These are phyloP conservation scores for Brachirus orientalis DNA, from an alignment of 2,113 vertebrate genomes.

Conservation along the genomic window DNA sequence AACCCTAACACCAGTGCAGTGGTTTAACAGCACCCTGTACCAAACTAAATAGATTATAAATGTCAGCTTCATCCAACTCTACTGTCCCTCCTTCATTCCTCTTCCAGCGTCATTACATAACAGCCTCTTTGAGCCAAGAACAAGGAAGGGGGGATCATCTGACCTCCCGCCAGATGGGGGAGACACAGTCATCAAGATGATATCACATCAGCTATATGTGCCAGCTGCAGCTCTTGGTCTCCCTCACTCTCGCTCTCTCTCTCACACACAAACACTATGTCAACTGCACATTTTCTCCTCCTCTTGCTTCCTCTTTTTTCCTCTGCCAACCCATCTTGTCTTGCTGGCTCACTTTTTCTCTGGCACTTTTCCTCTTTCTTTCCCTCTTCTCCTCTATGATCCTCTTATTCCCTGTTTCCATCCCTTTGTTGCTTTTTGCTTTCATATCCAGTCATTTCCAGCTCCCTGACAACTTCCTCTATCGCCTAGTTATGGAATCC, in stretches of 20 bases:
- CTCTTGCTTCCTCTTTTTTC: slow-evolving; percentile 5
- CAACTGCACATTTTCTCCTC: not conserved
- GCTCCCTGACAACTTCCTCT: slow-evolving; percentile 45
- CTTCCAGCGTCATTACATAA: slow-evolving; percentile 63
- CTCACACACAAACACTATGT: not conserved
- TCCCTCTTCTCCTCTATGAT: slow-evolving; percentile 39
- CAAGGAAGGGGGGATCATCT: slow-evolving; percentile 49
- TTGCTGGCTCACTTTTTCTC: slow-evolving; percentile 30
- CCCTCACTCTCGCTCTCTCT: slow-evolving; percentile 9
- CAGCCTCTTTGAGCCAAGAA: slow-evolving; percentile 36
- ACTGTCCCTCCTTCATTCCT: slow-evolving; percentile 21
- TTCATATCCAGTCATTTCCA: slow-evolving; percentile 35
- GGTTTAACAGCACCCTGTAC: no score
- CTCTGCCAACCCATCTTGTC: slow-evolving; percentile 40
- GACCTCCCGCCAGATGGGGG: slow-evolving; percentile 73
- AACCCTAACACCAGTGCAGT: no score
- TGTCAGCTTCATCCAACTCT: not conserved
- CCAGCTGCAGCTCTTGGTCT: slow-evolving; percentile 67
- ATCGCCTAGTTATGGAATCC: slow-evolving; percentile 49
- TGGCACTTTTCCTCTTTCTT: slow-evolving; percentile 23
- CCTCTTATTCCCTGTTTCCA: slow-evolving; percentile 24
- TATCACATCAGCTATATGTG: slow-evolving; percentile 68
- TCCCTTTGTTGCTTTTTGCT: slow-evolving; percentile 28
- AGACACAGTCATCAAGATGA: slow-evolving; percentile 73
- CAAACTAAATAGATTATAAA: slow-evolving; percentile 20